phyloP scores from a whole-genome alignment of 2,888 invertebrate genomes.

The Oscheius myriophilus region DNA sequence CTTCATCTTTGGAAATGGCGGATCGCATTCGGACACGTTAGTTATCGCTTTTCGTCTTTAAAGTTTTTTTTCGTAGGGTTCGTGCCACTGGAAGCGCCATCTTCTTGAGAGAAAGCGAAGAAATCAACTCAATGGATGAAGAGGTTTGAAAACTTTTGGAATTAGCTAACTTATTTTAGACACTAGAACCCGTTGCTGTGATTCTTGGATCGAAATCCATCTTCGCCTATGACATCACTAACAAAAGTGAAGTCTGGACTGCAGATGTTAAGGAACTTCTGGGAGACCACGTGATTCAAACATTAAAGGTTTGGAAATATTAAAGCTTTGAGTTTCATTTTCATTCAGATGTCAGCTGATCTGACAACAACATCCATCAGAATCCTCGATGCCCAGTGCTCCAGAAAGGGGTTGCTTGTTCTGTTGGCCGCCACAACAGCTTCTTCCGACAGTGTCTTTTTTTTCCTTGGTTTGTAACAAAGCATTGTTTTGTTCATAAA shows the following conservation, averaged over 20 bases:
- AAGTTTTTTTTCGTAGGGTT: neutral
- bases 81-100: slow-evolving; percentile 4
- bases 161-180: neutral
- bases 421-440: slow-evolving; percentile 5
- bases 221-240: slow-evolving; percentile 10
- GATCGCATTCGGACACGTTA: neutral
- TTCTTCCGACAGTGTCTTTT: slow-evolving; percentile 2
- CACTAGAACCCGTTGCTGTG: neutral
- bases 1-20: slow-evolving; percentile 8
- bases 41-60: neutral
- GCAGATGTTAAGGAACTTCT: neutral
- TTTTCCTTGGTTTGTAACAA: neutral
- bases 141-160: neutral
- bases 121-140: slow-evolving; percentile 4
- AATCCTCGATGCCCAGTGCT: slow-evolving; percentile 4
- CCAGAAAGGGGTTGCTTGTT: slow-evolving; percentile 19
- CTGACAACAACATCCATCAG: neutral
- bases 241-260: slow-evolving; percentile 8
- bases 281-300: neutral
- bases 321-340: neutral
- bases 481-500: too few relatives aligned
- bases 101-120: slow-evolving; percentile 23
- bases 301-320: slow-evolving; percentile 3
- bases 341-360: neutral
- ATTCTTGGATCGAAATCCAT: slow-evolving; percentile 9